These are phyloP conservation scores for Anastatus disparis DNA, from an alignment of 1,140 invertebrate genomes.

Conservation along the genomic window DNA sequence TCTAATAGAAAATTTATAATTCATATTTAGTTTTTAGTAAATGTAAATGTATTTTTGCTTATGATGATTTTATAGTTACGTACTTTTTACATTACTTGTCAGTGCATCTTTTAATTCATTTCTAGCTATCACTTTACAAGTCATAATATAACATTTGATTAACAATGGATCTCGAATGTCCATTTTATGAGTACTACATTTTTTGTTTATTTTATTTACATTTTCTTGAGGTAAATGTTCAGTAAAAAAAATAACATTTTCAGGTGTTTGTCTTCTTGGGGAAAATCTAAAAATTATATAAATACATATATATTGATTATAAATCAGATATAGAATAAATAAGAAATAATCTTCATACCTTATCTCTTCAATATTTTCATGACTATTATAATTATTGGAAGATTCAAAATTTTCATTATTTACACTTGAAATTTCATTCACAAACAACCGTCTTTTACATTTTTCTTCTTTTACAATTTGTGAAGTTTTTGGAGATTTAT, in stretches of 20 bases:
- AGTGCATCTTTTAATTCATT: no score
- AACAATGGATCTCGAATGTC: conserved; percentile 2
- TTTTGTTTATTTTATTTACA: conserved; percentile 19
- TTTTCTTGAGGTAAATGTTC: conserved; percentile 2
- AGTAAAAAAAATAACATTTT: conserved; percentile 37
- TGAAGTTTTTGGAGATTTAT: not conserved
- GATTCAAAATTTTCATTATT: conserved; percentile 16
- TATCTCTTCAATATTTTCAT: not conserved
- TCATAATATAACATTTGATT: conserved; percentile 27
- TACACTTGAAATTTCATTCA: conserved; percentile 3
- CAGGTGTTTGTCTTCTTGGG: conserved; percentile 27
- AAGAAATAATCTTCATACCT: not conserved
- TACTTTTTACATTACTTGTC: no score
- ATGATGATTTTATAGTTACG: no score
- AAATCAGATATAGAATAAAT: not conserved
- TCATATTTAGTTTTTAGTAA: no score
- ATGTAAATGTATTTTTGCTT: no score
- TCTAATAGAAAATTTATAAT: no score
- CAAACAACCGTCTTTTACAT: conserved; percentile 38
- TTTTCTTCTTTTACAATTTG: conserved; percentile 28
- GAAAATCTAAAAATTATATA: conserved; percentile 23
- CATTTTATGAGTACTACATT: conserved; percentile 14
- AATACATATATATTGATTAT: not conserved
- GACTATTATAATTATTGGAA: not conserved
- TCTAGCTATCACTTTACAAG: conserved; percentile 32